A percentile compares a stretch with the other conserved stretches of the same genome.
Evolutionary conservation across 2,797 vertebrate genomes (phyloP).

Genomic region (Silurus lanzhouensis): DNA sequence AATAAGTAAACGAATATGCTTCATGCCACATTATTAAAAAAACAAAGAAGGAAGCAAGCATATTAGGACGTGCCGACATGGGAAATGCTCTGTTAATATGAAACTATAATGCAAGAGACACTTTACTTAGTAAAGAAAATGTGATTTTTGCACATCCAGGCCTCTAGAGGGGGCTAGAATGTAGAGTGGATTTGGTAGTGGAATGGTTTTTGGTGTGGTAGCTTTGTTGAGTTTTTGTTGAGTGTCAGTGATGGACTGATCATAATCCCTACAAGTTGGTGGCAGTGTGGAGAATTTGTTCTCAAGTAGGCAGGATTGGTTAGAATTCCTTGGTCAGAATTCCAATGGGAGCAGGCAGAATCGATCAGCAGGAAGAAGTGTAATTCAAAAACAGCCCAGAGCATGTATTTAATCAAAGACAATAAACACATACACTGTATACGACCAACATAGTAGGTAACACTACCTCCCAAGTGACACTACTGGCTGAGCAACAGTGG

Average conservation of each 20-base stretch:
- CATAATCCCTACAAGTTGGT: background rate
- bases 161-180: constrained; percentile 17
- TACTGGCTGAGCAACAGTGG: background rate
- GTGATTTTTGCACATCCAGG: constrained; percentile 8
- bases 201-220: background rate
- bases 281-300: background rate
- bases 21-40: background rate
- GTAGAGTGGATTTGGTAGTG: background rate
- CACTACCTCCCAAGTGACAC: background rate
- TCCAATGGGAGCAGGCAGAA: background rate
- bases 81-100: background rate
- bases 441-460: background rate
- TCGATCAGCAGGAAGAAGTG: background rate
- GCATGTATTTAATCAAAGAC: background rate
- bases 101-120: background rate
- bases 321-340: background rate
- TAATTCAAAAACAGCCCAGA: background rate
- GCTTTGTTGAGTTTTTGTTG: background rate
- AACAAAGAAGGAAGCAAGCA: background rate
- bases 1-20: background rate
- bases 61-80: too few relatives aligned
- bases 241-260: background rate
- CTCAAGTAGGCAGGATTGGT: background rate
- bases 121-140: too few relatives aligned
- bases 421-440: background rate